Conservation (phyloP, 92 coral and sea anemone genomes). For the Porites divaricata region DNA sequence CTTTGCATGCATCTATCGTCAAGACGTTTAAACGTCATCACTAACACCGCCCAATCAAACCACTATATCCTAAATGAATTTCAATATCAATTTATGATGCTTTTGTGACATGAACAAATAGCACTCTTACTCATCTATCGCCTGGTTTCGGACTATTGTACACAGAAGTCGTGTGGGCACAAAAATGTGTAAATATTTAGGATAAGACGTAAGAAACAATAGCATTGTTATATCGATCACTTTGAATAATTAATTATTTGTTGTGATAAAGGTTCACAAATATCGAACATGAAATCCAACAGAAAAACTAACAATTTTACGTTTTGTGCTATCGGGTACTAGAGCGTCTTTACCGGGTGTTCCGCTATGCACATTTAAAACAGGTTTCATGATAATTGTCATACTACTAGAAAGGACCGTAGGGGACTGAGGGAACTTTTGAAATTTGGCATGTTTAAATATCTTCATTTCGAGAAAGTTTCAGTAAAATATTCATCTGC, state of each 20-base stretch:
- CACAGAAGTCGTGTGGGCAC: not conserved
- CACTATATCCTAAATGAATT: not conserved
- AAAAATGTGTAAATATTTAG: slow-evolving; percentile 18
- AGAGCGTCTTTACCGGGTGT: no score
- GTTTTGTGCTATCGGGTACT: not conserved
- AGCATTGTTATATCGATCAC: not conserved
- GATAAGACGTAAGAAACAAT: not conserved
- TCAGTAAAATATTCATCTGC: not conserved
- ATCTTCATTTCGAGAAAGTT: not conserved
- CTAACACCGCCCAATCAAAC: no score
- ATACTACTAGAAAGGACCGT: not conserved
- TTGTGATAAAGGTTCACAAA: slow-evolving; percentile 11
- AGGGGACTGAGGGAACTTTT: not conserved
- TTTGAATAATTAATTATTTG: slow-evolving; percentile 16
- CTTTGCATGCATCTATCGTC: no score
- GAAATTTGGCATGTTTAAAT: not conserved
- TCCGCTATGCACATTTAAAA: no score
- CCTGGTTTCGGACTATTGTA: not conserved
- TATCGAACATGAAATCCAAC: not conserved
- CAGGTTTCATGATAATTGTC: not conserved
- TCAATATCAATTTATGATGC: not conserved
- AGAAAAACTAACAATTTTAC: not conserved
- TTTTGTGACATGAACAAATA: not conserved
- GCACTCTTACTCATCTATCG: not conserved
- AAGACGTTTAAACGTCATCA: no score